Base-by-base conservation (phyloP, 1,140 invertebrate species). In the Micrasema minimum region DNA sequence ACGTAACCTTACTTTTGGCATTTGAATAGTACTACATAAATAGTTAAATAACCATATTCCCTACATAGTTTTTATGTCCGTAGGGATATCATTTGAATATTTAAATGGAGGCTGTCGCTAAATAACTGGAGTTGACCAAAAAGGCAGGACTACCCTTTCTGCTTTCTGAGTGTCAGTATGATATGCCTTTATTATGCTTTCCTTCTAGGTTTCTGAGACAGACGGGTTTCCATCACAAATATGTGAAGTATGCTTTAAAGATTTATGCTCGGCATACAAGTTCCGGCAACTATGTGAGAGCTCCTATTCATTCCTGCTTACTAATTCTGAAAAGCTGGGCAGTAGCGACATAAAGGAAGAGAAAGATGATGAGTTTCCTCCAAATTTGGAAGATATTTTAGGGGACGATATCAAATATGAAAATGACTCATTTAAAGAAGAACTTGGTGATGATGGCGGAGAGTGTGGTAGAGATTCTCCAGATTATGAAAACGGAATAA, bases 161-260 rank as follows among this genome's bases (percentile, higher is more conserved):
- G n/a, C n/a, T n/a, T n/a, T n/a, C n/a, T n/a, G n/a, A n/a, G n/a
- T n/a, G n/a, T n/a, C n/a, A 62, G 3, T 2, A 38, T 61, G 22
- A 18, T 35, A 14, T n/a, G 12, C 37, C 20, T 18, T 62, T 7
- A 14, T n/a, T 12, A 41, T 66, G 45, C 23, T 62, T 50, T 62
- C 38, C 22, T 76, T 74, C 48, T 65, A 79, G 78, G 66, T 78
- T 7, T 64, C 20, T 16, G 38, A 67, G 55, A 65, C 69, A 41
- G 77, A 79, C 66, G 51, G 69, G 37, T 72, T 78, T 65, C 75
- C 78, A n/a, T 20, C 46, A 7, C 66, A 73, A 46, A 78, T 79
- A 41, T 79, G 78, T 53, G 62, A 62, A 35, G 61, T 37, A 23
- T 79, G 78, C 48, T 69, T 72, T 55, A 70, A 76, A 53, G 77